phyloP scores from a whole-genome alignment of 1,140 invertebrate species.

The Drosophila nebulosa region DNA sequence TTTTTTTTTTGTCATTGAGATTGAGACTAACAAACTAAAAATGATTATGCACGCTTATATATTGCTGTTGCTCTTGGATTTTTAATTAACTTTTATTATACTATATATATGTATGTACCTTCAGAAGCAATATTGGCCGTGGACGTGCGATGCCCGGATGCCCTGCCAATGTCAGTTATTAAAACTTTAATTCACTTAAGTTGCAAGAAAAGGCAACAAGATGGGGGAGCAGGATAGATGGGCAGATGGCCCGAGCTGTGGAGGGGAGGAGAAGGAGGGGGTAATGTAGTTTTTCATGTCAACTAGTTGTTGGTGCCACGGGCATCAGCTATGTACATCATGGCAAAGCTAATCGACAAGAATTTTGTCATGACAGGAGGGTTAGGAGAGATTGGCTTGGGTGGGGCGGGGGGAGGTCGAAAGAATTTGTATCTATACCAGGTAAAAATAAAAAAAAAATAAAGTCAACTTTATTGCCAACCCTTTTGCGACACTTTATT shows the following conservation, averaged over 20 bases:
- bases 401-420: background rate
- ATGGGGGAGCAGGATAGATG: constrained; percentile 18
- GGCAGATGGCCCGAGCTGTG: background rate
- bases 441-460: constrained; percentile 27
- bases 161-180: constrained; percentile 50
- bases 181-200: constrained; percentile 74
- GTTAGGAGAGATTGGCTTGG: background rate
- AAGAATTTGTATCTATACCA: constrained; percentile 28
- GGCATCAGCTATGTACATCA: constrained; percentile 19
- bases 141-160: constrained; percentile 26
- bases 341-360: constrained; percentile 36
- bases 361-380: constrained; percentile 16
- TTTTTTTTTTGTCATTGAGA: constrained; percentile 12
- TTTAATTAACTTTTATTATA: constrained; percentile 64
- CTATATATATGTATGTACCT: background rate
- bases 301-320: constrained; percentile 40
- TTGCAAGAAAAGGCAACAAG: constrained; percentile 47
- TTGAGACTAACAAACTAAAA: constrained; percentile 21
- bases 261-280: background rate
- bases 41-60: constrained; percentile 8
- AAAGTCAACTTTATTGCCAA: background rate
- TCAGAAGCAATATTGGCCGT: constrained; percentile 20
- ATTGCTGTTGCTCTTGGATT: constrained; percentile 40
- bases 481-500: background rate
- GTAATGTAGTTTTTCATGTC: constrained; percentile 35